Base-by-base conservation (phyloP, 2,113 vertebrate genomes). In the Empidonax alnorum region DNA sequence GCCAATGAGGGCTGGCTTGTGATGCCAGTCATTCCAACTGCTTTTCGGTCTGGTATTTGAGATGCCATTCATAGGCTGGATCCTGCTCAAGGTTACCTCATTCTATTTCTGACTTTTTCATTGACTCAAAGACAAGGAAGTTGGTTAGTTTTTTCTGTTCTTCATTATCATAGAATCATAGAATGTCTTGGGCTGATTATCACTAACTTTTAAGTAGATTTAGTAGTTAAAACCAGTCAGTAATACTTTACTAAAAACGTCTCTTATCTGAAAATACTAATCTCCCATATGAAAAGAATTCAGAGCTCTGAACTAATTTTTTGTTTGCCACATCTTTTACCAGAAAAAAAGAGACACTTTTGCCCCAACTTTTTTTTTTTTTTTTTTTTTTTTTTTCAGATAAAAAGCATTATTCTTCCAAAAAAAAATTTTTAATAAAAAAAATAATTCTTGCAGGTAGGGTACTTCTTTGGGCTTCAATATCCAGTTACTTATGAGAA, bases 81-180 rank as follows among this genome's bases (percentile, higher is more conserved):
- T 72, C 21, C 15, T 83, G 28, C 33, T 83, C 46, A 20, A 27
- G 49, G 33, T 24, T 89, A 31, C 19, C 19, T 73, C 33, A 8
- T 82, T 75, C 66, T 96, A 85, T 93, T 96, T 96, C 55, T 80
- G 74, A 24, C 27, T 78, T 92, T 92, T 73, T 61, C 83, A 81
- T 37, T 93, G 69, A 84, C 65, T 78, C 61, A 72, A 31, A 22
- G 49, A 71, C 21, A 59, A 96, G 72, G 71, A 96, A 94, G 33
- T 83, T 74, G 12, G 7, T 35, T 56, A 31, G 5, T 30, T 73
- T 85, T 76, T 69, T 79, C 58, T 85, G 27, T 15, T 22, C 22
- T 65, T 81, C 52, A 20, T 89, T 58, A 27, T 80, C 28, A 55
- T 16, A 37, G 30, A 62, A 61, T 55, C 11, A 55, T 7, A 84